Evolutionary conservation across 92 coral and sea anemone species (phyloP), one percentile per base, ranked within the genome.

Genomic region (Nematostella vectensis): DNA sequence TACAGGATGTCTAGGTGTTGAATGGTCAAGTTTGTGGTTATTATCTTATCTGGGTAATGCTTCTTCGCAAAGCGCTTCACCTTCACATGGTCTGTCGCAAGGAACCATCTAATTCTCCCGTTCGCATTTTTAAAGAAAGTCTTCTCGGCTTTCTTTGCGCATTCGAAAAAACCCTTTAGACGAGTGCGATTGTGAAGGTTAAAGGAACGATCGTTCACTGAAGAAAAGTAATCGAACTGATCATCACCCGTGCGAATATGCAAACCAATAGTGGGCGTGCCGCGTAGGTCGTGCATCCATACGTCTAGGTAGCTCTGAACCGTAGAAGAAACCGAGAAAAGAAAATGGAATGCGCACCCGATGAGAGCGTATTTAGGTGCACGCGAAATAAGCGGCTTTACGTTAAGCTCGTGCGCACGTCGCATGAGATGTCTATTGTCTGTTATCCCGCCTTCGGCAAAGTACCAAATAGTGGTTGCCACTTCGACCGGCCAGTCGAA

Each of bases 241-340:
- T 62, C 59, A 48, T 84, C 96, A 15, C 94, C 94, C 44, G 85
- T 73, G 29, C 96, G 77, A 18, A 80, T 70, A 61, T 89, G 96
- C 33, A 89, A 60, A 6, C 89, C 94, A 27, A 84, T 76, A 0
- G 69, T 44, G 4, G 88, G 88, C 11, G 71, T 72, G 22, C 63
- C 49, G 38, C 63, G 74, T 3, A 72, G 56, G 25, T 42, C 38
- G 11, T 51, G 54, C 45, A 68, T 62, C 77, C 72, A 69, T 48
- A 44, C 47, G 21, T 62, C 11, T 0, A 83, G 63, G 27, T 69
- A 72, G 2, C 36, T 60, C 44, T 74, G 63, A 40, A 89, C 67
- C 25, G 66, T 67, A 11, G 51, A 50, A 0, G 96, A 89, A 44
- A 67, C 75, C 17, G 77, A 57, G 57, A 89, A 89, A 72, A 89